Base-by-base conservation (phyloP, 2,888 invertebrate species). In the Hemistola chrysoprasaria region DNA sequence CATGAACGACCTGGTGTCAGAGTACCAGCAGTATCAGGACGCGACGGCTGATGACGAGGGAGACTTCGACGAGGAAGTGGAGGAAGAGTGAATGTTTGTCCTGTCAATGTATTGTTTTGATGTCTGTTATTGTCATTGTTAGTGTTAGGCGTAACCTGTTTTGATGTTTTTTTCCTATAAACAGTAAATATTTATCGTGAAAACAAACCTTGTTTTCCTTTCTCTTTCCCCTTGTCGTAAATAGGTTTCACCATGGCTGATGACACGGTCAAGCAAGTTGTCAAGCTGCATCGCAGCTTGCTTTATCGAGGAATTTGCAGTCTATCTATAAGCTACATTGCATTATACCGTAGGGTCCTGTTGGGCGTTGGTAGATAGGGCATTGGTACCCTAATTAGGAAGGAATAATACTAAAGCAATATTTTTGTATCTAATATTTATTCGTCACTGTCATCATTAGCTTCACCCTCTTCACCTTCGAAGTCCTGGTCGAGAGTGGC, bases 21-120 rank as follows among this genome's bases (percentile, higher is more conserved):
- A 97, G 73, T 97, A 97, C 76, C 96, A 97, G 75, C 97, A 97
- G 76, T 97, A 97, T 81, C 96, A 97, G 78, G 96, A 96, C 71
- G 96, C 95, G 22, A 94, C 95, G 37, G 94, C 94, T 43, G 95
- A 96, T 55, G 96, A 96, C 65, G 95, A 95, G 65, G 95, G 93
- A 33, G 95, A 95, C 83, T 93, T 93, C 60, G 95, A 95, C 66
- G 95, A 95, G 62, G 95, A 95, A 66, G 90, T 90, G 61, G 90
- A 89, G 30, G 90, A 90, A 67, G 90, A 90, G 91, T 59, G 46
- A 62, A 50, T 64, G 61, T 67, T 63, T 63, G 65, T 69, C 48
- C 44, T 51, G 67, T 67, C 48, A 65, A 41, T 67, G 62, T 65
- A 31, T 62, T 59, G 63, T 58, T 35, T 50, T 37, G 39, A 39